Base-by-base conservation (phyloP, 2,797 vertebrate genomes). In the Hydrolagus colliei region DNA sequence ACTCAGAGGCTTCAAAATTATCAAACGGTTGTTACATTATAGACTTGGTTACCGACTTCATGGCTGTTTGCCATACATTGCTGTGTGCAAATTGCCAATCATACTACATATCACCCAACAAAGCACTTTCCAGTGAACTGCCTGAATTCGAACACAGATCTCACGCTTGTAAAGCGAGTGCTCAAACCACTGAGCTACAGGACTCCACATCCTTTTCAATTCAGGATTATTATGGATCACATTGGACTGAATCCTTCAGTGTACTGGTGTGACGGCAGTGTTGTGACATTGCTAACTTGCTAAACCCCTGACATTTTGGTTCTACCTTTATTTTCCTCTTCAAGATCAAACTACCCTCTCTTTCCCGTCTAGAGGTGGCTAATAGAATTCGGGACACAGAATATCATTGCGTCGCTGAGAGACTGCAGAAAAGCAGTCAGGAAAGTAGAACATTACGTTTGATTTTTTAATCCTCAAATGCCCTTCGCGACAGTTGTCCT, bases 381-480 rank as follows among this genome's bases (percentile, higher is more conserved):
- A 71, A 72, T 78, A 80, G 22, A 14, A 68, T 74, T 68, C 73
- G 13, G 65, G 77, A 61, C 11, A 59, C n/a, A 72, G 61, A 52
- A 78, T 22, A 52, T 73, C 22, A 76, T 27, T 27, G 72, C 59
- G 22, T 8, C 80, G 32, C 52, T 65, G 80, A 80, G 67, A 80
- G 14, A 65, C 18, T 86, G 77, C 16, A 16, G 27, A 68, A 72
- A 86, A n/a, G 80, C 11, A 14, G n/a, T 67, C 7, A 68, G 76
- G 71, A 86, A 86, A 86, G 35, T 86, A 11, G 76, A 73, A 71
- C 52, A 63, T 14, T 62, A n/a, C n/a, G 63, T 14, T 59, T 35
- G n/a, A 72, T 67, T 65, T 16, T 65, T 61, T 63, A 76, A 86
- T 78, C 76, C 86, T 76, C 73, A 63, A 86, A 78, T 86, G 78